A percentile compares a stretch with the other conserved stretches of the same genome.
Evolutionary conservation across 2,888 invertebrate species (phyloP).

Genomic region (Myopa tessellatipennis): DNA sequence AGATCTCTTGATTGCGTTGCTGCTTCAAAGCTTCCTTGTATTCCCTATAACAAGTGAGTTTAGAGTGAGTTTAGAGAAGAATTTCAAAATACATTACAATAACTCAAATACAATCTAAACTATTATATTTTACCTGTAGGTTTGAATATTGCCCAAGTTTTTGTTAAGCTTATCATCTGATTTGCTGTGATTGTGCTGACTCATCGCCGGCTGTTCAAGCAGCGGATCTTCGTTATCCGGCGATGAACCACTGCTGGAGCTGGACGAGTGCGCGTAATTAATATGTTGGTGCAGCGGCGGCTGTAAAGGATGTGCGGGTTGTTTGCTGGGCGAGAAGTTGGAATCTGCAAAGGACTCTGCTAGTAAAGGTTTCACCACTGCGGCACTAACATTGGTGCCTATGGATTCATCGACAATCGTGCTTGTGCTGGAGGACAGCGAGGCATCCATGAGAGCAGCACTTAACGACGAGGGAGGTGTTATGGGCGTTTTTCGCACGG

Average conservation of each 20-base stretch:
- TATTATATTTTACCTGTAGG: constrained; percentile 59
- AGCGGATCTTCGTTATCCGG: constrained; percentile 64
- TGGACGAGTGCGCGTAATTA: constrained; percentile 59
- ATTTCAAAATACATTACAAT: not conserved
- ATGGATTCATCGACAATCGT: constrained; percentile 63
- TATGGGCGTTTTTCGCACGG: constrained; percentile 49
- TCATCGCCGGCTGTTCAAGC: constrained; percentile 56
- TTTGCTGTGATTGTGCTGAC: constrained; percentile 50
- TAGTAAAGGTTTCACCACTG: constrained; percentile 49
- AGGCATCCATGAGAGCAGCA: constrained; percentile 61
- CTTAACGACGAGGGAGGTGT: constrained; percentile 55
- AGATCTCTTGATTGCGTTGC: constrained; percentile 82
- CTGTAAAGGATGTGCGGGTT: constrained; percentile 28
- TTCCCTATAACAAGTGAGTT: constrained; percentile 76
- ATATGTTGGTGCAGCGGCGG: constrained; percentile 46
- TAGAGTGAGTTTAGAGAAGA: constrained; percentile 1
- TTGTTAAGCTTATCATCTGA: constrained; percentile 63
- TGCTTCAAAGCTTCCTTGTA: constrained; percentile 90
- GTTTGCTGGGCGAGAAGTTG: constrained; percentile 55
- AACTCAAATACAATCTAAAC: too few relatives aligned
- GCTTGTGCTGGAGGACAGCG: constrained; percentile 61
- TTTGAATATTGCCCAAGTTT: constrained; percentile 66
- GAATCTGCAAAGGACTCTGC: constrained; percentile 40
- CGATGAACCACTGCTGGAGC: constrained; percentile 63
- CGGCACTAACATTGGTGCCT: constrained; percentile 49